Base-by-base conservation (phyloP, 2,888 invertebrate species). In the Caenorhabditis angaria region DNA sequence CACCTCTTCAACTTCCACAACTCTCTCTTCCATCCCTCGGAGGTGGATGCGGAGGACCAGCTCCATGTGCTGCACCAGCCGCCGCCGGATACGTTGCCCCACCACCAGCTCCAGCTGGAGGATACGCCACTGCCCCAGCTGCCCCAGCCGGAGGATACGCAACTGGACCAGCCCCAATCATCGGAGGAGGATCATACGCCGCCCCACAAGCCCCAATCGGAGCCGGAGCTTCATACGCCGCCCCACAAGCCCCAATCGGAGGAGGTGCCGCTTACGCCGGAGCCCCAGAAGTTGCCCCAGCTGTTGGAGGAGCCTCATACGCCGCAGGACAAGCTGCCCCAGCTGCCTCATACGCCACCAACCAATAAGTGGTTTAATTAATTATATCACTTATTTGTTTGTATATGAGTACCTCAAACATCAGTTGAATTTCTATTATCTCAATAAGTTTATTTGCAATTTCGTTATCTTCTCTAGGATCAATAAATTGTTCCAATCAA, bases 1-100 rank as follows among this genome's bases (percentile, higher is more conserved):
- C 78, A 65, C 72, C 75, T 65, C 72, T 75, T 68, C 71, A 71
- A 56, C 77, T 77, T 24, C 77, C 77, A 67, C 58, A 57, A 54
- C 53, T 72, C 47, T 27, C 63, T 27, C 71, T 72, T 28, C 71
- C 71, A 67, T 72, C 66, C 35, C 59, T 77, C 75, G 77, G 77
- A 65, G 70, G 70, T n/a, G 78, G 78, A 32, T 75, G 77, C 64
- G 69, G 75, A 64, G 68, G 70, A 62, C 65, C 70, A 60, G 58
- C 61, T 35, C 62, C 59, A 55, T 65, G 32, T n/a, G n/a, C 58
- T 53, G 62, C 65, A 62, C 67, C 66, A 64, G 62, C 69, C 41
- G 63, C 76, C 41, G 59, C 25, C 51, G 74, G 71, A 68, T 63
- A 55, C 62, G 76, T 65, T 62, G 61, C 72, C 55, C 69, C 73